A percentile compares a stretch with the other conserved stretches of the same genome.
These are phyloP conservation scores for Lapara coniferarum DNA, from an alignment of 2,888 invertebrate genomes.

Conservation along the genomic window DNA sequence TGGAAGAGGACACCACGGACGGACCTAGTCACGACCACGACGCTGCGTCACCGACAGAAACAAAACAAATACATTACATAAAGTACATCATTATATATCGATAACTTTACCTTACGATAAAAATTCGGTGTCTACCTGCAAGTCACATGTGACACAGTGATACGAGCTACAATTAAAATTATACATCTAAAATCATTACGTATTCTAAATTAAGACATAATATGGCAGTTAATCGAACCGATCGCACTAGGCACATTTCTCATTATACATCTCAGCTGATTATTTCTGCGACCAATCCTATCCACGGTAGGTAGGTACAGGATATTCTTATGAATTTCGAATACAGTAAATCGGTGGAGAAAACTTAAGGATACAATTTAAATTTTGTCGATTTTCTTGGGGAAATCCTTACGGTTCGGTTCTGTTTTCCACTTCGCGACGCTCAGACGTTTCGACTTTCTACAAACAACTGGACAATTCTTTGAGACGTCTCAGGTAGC, in stretches of 20 bases:
- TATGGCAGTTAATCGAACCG: slow-evolving; percentile 83
- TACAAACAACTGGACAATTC: neutral
- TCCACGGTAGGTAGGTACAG: slow-evolving; percentile 40
- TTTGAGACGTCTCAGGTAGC: slow-evolving; percentile 15
- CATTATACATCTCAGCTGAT: slow-evolving; percentile 58
- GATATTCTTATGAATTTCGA: slow-evolving; percentile 25
- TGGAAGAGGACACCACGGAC: slow-evolving; percentile 60
- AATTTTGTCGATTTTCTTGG: neutral
- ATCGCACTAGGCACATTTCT: slow-evolving; percentile 73
- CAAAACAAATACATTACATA: slow-evolving; percentile 60
- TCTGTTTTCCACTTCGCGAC: slow-evolving; percentile 10
- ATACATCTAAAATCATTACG: slow-evolving; percentile 74
- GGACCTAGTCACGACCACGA: slow-evolving; percentile 35
- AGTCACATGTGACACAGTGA: slow-evolving; percentile 69
- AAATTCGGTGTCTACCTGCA: slow-evolving; percentile 76
- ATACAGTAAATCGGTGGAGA: slow-evolving; percentile 69
- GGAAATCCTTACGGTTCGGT: slow-evolving; percentile 30
- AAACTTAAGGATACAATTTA: slow-evolving; percentile 53
- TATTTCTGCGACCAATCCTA: slow-evolving; percentile 58
- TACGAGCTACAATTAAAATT: slow-evolving; percentile 71
- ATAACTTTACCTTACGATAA: slow-evolving; percentile 67
- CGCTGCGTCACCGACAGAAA: slow-evolving; percentile 22
- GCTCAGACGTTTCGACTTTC: slow-evolving; percentile 13
- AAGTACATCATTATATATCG: slow-evolving; percentile 54
- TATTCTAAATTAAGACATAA: slow-evolving; percentile 81